These are phyloP conservation scores for Andricus curvator DNA, from an alignment of 2,888 invertebrate species.

Conservation along the genomic window DNA sequence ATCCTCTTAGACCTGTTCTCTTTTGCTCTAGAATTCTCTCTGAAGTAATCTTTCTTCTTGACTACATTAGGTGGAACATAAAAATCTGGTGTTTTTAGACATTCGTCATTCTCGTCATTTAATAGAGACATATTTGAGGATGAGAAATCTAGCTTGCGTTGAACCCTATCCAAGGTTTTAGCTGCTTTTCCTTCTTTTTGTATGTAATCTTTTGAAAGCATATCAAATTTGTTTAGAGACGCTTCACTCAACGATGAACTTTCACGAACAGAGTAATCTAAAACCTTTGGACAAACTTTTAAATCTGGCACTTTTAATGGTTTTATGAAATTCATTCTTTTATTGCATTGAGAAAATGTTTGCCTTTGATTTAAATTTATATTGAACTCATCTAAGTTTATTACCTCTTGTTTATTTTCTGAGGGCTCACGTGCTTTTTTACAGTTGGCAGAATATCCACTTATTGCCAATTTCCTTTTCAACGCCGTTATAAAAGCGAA, in stretches of 20 bases:
- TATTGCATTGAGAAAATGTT: slow-evolving; percentile 56
- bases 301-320: slow-evolving; percentile 74
- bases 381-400: not conserved
- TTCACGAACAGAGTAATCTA: slow-evolving; percentile 70
- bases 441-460: slow-evolving; percentile 59
- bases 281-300: slow-evolving; percentile 73
- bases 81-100: slow-evolving; percentile 70
- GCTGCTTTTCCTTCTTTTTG: slow-evolving; percentile 63
- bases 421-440: slow-evolving; percentile 61
- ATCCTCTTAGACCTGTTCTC: slow-evolving; percentile 73
- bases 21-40: slow-evolving; percentile 72
- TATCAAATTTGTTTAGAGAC: slow-evolving; percentile 61
- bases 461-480: slow-evolving; percentile 79
- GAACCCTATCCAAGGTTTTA: slow-evolving; percentile 67
- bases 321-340: slow-evolving; percentile 72
- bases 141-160: slow-evolving; percentile 72
- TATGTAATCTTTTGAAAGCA: slow-evolving; percentile 54
- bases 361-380: slow-evolving; percentile 46
- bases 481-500: slow-evolving; percentile 83
- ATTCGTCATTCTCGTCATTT: slow-evolving; percentile 71
- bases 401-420: slow-evolving; percentile 45
- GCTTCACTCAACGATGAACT: slow-evolving; percentile 66
- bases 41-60: slow-evolving; percentile 72
- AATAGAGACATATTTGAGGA: slow-evolving; percentile 68
- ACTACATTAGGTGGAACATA: slow-evolving; percentile 65